These are phyloP conservation scores for Apis cerana DNA, from an alignment of 1,140 invertebrate genomes.

Conservation along the genomic window DNA sequence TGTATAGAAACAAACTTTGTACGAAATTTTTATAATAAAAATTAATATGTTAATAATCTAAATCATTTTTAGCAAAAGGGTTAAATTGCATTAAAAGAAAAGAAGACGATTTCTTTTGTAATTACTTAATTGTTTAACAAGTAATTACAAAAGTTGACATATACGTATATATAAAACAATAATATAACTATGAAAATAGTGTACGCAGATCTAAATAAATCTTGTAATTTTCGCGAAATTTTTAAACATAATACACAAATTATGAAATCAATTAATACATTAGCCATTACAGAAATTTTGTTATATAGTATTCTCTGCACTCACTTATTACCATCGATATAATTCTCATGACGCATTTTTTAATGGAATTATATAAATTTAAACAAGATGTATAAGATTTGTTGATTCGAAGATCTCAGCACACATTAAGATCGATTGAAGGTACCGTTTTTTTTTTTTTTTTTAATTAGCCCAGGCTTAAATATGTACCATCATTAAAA, in stretches of 20 bases:
- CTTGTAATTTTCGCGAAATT: neutral
- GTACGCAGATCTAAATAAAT: constrained; percentile 2
- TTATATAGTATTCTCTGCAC: constrained; percentile 7
- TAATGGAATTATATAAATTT: constrained; percentile 13
- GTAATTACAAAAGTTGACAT: constrained; percentile 6
- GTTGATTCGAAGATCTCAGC: constrained; percentile 29
- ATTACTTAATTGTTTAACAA: constrained; percentile 15
- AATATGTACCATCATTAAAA: constrained; percentile 30
- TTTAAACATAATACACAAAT: constrained; percentile 8
- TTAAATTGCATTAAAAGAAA: neutral
- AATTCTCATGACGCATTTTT: constrained; percentile 1
- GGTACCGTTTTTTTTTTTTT: constrained; percentile 1
- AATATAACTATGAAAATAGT: constrained; percentile 15
- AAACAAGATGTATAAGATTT: constrained; percentile 11
- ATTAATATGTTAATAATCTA: neutral
- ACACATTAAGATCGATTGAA: constrained; percentile 10
- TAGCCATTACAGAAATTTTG: neutral
- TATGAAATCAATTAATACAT: constrained; percentile 23
- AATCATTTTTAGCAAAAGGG: neutral
- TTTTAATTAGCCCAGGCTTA: constrained; percentile 36
- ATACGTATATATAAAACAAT: neutral
- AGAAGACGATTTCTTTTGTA: neutral
- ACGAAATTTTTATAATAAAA: neutral
- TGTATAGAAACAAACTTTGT: neutral
- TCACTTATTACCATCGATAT: neutral